Conservation (phyloP, 2,888 invertebrate species). For the Ecliptopera silaceata region DNA sequence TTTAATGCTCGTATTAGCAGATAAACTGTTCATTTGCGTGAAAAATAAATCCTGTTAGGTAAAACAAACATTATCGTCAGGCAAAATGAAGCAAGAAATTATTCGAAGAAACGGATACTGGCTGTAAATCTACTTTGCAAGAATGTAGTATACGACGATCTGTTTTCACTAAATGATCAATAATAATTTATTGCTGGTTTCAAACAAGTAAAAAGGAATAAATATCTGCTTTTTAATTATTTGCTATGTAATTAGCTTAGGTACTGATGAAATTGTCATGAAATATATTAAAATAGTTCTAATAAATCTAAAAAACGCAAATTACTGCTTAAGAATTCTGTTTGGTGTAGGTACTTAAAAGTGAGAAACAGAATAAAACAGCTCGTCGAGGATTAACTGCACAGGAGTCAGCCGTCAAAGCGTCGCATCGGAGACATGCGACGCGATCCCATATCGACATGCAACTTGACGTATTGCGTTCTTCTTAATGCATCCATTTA, state of each 20-base stretch:
- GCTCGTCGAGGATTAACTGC: slow-evolving; percentile 59
- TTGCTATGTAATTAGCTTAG: too few species aligned
- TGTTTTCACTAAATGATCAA: too few species aligned
- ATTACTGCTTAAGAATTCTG: slow-evolving; percentile 45
- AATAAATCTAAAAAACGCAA: slow-evolving; percentile 55
- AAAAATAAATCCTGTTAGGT: slow-evolving; percentile 63
- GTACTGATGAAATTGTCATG: too few species aligned
- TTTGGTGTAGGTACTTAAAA: slow-evolving; percentile 52
- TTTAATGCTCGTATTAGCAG: slow-evolving; percentile 60
- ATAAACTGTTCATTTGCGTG: slow-evolving; percentile 64
- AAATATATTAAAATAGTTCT: too few species aligned
- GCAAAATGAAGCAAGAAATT: slow-evolving; percentile 53
- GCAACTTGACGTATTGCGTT: slow-evolving; percentile 69
- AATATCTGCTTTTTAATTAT: too few species aligned
- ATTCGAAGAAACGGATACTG: slow-evolving; percentile 37
- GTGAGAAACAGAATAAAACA: slow-evolving; percentile 49
- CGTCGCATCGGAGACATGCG: slow-evolving; percentile 43
- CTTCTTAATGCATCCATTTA: slow-evolving; percentile 63
- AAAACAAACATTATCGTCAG: slow-evolving; percentile 58
- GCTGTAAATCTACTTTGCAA: slow-evolving; percentile 22
- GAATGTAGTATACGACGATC: background rate
- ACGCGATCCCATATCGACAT: slow-evolving; percentile 67
- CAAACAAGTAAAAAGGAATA: too few species aligned
- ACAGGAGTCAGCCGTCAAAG: slow-evolving; percentile 36
- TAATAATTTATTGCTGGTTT: too few species aligned